phyloP scores from a whole-genome alignment of 2,888 invertebrate species.

The Pandemis cinnamomeana region DNA sequence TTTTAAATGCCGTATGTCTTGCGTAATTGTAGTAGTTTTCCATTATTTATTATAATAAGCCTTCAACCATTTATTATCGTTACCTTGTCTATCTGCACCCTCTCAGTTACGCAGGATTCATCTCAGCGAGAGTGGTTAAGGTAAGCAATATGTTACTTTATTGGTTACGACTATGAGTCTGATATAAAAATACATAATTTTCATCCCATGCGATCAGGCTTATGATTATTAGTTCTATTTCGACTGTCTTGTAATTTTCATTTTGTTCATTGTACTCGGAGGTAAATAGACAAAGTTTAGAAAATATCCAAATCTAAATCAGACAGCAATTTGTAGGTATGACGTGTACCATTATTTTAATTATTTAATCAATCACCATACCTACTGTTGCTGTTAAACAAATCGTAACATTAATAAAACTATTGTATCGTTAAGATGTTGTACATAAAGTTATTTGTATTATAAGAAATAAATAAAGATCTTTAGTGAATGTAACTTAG shows the following conservation, averaged over 20 bases:
- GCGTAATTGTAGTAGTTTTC: constrained; percentile 2
- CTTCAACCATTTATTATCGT: constrained; percentile 30
- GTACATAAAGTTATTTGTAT: constrained; percentile 83
- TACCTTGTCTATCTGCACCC: constrained; percentile 20
- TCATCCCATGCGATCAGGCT: background rate
- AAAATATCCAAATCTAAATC: background rate
- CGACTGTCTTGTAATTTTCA: background rate
- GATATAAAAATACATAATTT: constrained; percentile 8
- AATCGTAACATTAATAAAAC: constrained; percentile 66
- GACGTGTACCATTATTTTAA: constrained; percentile 28
- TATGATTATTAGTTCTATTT: background rate
- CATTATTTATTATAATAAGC: constrained; percentile 7
- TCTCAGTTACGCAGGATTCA: constrained; percentile 12
- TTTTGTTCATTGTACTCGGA: background rate
- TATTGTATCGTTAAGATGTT: constrained; percentile 54
- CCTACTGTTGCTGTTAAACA: constrained; percentile 54
- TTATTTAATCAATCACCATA: constrained; percentile 38
- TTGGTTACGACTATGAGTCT: constrained; percentile 34
- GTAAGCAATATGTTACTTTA: constrained; percentile 35
- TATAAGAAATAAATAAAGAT: constrained; percentile 79
- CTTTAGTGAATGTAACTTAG: constrained; percentile 74
- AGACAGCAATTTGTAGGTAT: constrained; percentile 30
- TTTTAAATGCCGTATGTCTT: background rate
- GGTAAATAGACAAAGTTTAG: background rate
- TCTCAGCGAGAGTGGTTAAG: constrained; percentile 16